Base-by-base conservation (phyloP, 2,113 vertebrate genomes). In the Bubo blakistoni region DNA sequence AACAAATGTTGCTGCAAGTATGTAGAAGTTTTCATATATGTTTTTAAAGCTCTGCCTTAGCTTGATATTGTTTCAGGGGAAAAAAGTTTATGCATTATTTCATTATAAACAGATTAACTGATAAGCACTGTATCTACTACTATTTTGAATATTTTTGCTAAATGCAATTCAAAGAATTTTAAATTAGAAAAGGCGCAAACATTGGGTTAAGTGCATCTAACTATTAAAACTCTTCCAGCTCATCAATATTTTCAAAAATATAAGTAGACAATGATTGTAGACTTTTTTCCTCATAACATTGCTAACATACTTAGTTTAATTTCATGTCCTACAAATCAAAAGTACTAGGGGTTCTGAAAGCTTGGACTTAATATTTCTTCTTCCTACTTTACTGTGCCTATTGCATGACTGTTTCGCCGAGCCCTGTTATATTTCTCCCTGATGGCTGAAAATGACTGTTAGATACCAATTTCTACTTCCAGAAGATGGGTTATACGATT, bases 381-480 rank as follows among this genome's bases (percentile, higher is more conserved):
- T 44, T 70, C 19, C 47, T 74, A 55, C 52, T 94, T 63, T 74
- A 77, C 86, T 92, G 55, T 76, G 63, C 73, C 25, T 21, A 3
- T 69, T 91, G 1, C 8, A 4, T 36, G 86, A 71, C 63, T 74
- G 13, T 80, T 80, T 80, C 38, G 30, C 89, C 93, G 79, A 95
- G 69, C 73, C 77, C 69, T 84, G 44, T 71, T 86, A 4, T 3
- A 1, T 74, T 76, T 76, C 42, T 86, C 78, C 77, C 52, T 44
- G 52, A 27, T 78, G 90, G 73, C 92, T 95, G 92, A 94, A 96
- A 97, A 83, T 11, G 55, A 67, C 94, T 93, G 51, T 78, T 94
- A 83, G 86, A 69, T 86, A 96, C 49, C 86, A 81, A 85, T 96
- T 97, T 95, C 63, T 47, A 3, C 96, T 84, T 93, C 77, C 16